Conservation (phyloP, 2,888 invertebrate species). For the Drosophila rubida region DNA sequence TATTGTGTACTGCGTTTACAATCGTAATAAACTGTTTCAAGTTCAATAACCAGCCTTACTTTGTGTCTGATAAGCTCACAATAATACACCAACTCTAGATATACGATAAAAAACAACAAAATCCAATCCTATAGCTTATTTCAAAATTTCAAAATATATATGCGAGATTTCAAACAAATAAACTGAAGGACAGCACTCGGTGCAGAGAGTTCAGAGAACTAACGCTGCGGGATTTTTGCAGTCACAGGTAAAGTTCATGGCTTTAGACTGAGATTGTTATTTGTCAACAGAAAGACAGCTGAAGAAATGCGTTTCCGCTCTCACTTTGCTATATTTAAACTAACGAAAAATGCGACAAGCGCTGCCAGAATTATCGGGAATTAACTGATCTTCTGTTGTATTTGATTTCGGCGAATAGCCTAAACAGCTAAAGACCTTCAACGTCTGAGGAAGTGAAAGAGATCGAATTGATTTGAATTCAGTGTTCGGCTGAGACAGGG, state of each 20-base stretch:
- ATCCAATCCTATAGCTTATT: conserved; percentile 1
- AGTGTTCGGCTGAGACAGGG: conserved; percentile 3
- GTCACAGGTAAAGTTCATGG: conserved; percentile 19
- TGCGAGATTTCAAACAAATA: not conserved
- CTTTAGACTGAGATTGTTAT: not conserved
- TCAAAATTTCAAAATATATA: not conserved
- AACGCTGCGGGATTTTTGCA: not conserved
- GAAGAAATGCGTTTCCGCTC: conserved; percentile 1
- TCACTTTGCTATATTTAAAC: conserved; percentile 4
- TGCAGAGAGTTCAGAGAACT: conserved; percentile 19
- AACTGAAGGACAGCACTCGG: conserved; percentile 5
- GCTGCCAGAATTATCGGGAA: not conserved
- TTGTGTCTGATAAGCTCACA: conserved; percentile 7
- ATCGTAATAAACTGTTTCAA: conserved; percentile 18
- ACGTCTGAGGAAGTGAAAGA: not conserved
- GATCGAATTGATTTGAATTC: not conserved
- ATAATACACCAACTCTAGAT: conserved; percentile 6
- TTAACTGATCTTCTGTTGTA: not conserved
- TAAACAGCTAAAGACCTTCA: not conserved
- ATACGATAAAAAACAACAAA: conserved; percentile 1
- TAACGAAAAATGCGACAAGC: not conserved
- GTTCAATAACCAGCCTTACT: conserved; percentile 20
- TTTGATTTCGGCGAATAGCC: not conserved
- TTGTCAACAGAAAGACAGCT: conserved; percentile 6
- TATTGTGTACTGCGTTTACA: conserved; percentile 13